phyloP scores from a whole-genome alignment of 64 coral and sea anemone genomes.

The Cladopsammia gracilis region DNA sequence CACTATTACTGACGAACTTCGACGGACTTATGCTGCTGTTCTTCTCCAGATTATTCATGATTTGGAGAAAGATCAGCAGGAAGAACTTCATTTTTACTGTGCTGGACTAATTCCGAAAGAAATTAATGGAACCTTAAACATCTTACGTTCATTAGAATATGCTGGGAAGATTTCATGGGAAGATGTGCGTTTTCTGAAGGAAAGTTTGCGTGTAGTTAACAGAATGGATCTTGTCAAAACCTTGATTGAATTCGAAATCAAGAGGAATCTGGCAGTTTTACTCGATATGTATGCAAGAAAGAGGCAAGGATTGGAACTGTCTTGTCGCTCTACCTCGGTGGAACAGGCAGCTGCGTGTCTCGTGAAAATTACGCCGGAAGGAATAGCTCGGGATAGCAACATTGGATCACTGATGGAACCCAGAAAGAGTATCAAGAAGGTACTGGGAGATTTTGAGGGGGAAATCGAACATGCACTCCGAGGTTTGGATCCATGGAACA shows the following conservation, averaged over 20 bases:
- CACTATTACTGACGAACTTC: constrained; percentile 10
- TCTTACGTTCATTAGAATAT: background rate
- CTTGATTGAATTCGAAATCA: background rate
- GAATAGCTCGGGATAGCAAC: too few relatives aligned
- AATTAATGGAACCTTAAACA: background rate
- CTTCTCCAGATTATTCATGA: background rate
- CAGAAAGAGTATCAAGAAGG: background rate
- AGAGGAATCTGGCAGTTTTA: background rate
- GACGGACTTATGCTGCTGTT: background rate
- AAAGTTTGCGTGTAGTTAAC: background rate
- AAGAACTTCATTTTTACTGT: background rate
- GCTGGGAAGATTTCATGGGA: constrained; percentile 4
- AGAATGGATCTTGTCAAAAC: background rate
- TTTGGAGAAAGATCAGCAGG: background rate
- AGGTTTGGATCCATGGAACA: background rate
- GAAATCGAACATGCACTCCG: background rate
- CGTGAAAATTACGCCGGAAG: background rate
- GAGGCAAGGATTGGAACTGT: background rate
- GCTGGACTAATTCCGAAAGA: background rate
- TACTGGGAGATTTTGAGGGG: background rate
- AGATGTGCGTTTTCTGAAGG: background rate
- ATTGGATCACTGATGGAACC: background rate
- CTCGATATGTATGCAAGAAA: background rate
- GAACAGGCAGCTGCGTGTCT: background rate
- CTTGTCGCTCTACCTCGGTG: background rate